A percentile compares a stretch with the other conserved stretches of the same genome.
phyloP scores from a whole-genome alignment of 2,797 vertebrate species.

The Artibeus lituratus region DNA sequence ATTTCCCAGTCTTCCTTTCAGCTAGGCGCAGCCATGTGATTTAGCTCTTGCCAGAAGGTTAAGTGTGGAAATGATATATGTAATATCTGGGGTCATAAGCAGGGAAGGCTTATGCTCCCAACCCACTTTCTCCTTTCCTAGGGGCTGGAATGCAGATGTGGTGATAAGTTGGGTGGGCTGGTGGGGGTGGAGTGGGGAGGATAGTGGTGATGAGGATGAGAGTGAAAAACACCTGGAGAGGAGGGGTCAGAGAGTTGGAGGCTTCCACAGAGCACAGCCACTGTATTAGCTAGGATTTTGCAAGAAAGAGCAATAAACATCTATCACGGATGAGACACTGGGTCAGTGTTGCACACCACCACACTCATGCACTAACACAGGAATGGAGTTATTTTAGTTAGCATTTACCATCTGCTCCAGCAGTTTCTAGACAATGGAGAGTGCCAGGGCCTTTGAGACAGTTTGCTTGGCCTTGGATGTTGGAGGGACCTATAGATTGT shows the following conservation, averaged over 20 bases:
- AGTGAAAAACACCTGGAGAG: not conserved
- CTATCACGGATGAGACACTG: rapidly evolving
- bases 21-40: not conserved
- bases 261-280: rapidly evolving
- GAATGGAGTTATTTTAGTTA: not conserved
- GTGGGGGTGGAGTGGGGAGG: too few species aligned
- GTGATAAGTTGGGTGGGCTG: too few species aligned
- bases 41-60: not conserved
- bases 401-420: not conserved
- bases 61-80: not conserved
- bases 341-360: too few species aligned
- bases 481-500: not conserved
- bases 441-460: not conserved
- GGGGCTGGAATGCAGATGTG: not conserved
- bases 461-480: too few species aligned
- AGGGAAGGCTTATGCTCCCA: too few species aligned
- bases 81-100: not conserved
- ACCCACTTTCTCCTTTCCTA: not conserved
- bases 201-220: not conserved
- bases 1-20: not conserved
- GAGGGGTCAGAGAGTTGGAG: not conserved
- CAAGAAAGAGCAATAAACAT: not conserved
- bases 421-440: not conserved
- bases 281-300: not conserved
- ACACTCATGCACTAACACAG: not conserved